Base-by-base conservation (phyloP, 2,888 invertebrate species). In the Plagodis dolabraria region DNA sequence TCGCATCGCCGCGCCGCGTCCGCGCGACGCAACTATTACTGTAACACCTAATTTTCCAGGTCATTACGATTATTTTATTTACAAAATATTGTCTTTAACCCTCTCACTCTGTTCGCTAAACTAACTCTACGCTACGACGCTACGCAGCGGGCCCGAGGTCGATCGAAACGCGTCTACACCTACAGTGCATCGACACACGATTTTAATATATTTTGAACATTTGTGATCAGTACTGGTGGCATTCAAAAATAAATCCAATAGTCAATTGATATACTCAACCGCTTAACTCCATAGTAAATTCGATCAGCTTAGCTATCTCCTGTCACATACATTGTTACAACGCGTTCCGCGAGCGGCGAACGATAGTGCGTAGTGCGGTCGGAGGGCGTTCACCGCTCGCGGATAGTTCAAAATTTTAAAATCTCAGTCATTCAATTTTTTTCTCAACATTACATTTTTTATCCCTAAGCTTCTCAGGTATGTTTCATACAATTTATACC, bases 51-150 rank as follows among this genome's bases (percentile, higher is more conserved):
- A 80, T 83, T 22, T 77, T 76, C 80, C 89, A 90, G 89, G 89
- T 86, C 79, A 87, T 89, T 91, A 92, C 89, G 80, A 85, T 88
- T 89, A 89, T 87, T 85, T 86, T 92, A 92, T 92, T 88, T 93
- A 93, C 93, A 93, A 92, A 40, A 93, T 93, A 93, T 93, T 93
- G 93, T 93, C 93, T 92, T 92, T 87, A 92, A 92, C 92, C 93
- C 92, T 92, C 92, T 92, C 93, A 89, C 92, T 93, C 92, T 91
- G 92, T 88, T 89, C 89, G 82, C 90, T 91, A 91, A 77, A 78
- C 90, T 92, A 91, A 83, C 79, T 73, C 91, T 92, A 92, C 84
- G 85, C 89, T 90, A 92, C 87, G 76, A 92, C 84, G 85, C 89
- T 90, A 92, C 87, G 76, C 89, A 87, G 90, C 91, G 84, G 82